These are phyloP conservation scores for Rousettus madagascariensis DNA, from an alignment of 2,797 vertebrate species.

Conservation along the genomic window DNA sequence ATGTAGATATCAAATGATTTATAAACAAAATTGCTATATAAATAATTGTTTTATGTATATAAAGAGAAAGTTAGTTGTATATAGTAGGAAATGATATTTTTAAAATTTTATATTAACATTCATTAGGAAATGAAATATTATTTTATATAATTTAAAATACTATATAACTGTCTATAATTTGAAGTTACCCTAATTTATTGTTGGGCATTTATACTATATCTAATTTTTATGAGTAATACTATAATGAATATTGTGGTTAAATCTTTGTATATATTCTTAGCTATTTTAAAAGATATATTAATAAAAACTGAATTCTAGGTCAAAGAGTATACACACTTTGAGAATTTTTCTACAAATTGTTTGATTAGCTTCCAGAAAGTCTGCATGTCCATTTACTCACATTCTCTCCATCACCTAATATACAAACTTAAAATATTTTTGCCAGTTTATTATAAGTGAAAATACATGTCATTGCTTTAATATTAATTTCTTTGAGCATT, in stretches of 20 bases:
- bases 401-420: neutral
- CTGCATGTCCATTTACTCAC: neutral
- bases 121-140: neutral
- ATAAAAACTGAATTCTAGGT: neutral
- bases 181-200: neutral
- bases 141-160: neutral
- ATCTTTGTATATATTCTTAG: neutral
- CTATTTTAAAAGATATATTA: conserved; percentile 30
- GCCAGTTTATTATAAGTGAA: neutral
- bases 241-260: neutral
- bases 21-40: neutral
- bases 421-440: neutral
- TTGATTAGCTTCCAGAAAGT: neutral
- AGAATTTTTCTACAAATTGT: neutral
- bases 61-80: neutral
- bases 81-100: neutral
- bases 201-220: neutral
- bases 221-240: conserved; percentile 1
- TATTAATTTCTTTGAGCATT: neutral
- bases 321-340: neutral
- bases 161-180: neutral
- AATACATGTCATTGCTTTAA: neutral
- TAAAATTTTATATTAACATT: neutral
- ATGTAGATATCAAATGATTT: neutral
- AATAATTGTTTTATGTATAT: neutral